phyloP scores from a whole-genome alignment of 2,888 invertebrate species.

The Chaetoderma sp. region DNA sequence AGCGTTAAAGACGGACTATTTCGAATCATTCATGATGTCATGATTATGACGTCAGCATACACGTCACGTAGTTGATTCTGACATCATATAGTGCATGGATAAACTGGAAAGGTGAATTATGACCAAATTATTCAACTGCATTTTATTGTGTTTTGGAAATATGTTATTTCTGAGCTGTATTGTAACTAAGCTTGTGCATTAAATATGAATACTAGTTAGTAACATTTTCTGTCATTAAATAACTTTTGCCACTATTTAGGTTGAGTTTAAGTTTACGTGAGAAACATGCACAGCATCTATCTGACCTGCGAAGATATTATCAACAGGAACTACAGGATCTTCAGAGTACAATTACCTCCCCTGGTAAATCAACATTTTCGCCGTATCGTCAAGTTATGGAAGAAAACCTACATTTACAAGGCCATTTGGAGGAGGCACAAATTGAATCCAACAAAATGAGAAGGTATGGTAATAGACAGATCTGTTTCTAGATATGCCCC shows the following conservation, averaged over 20 bases:
- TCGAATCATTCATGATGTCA: no score
- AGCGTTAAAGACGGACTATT: no score
- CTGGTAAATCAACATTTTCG: slow-evolving; percentile 27
- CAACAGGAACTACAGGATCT: slow-evolving; percentile 58
- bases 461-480: slow-evolving; percentile 47
- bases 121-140: neutral
- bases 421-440: slow-evolving; percentile 44
- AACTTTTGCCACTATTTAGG: no score
- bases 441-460: slow-evolving; percentile 45
- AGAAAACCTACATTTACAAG: slow-evolving; percentile 48
- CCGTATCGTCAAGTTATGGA: slow-evolving; percentile 40
- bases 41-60: no score
- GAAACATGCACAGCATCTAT: slow-evolving; percentile 60
- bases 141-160: no score
- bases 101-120: no score
- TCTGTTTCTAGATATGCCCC: no score
- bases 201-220: neutral
- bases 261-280: slow-evolving; percentile 50
- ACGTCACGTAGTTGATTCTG: no score
- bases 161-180: no score
- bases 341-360: slow-evolving; percentile 39
- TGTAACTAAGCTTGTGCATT: neutral
- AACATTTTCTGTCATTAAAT: neutral
- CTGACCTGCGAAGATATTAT: slow-evolving; percentile 59
- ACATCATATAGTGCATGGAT: no score